Evolutionary conservation across 2,888 invertebrate genomes (phyloP).

Genomic region (Anthrax anthrax): DNA sequence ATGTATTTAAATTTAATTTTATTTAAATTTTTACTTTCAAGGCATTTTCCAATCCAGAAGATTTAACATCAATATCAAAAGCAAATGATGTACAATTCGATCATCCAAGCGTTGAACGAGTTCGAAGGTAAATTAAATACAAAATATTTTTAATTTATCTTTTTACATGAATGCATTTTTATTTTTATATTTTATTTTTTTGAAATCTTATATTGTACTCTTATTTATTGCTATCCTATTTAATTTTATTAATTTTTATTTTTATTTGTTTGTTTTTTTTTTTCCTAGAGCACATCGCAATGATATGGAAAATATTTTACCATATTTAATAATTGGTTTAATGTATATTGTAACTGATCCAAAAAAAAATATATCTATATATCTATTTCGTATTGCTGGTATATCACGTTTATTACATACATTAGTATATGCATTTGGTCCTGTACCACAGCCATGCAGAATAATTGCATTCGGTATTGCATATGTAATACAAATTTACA

Average conservation of each 20-base stretch:
- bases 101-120: slow-evolving; percentile 39
- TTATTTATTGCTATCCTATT: too few species aligned
- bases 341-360: slow-evolving; percentile 45
- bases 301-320: slow-evolving; percentile 52
- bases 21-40: too few species aligned
- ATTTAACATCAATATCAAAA: slow-evolving; percentile 14
- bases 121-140: slow-evolving; percentile 30
- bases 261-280: slow-evolving; percentile 2
- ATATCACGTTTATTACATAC: slow-evolving; percentile 43
- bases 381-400: slow-evolving; percentile 42
- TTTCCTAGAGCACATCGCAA: slow-evolving; percentile 48
- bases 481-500: slow-evolving; percentile 35
- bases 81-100: slow-evolving; percentile 24
- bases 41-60: slow-evolving; percentile 36
- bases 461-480: slow-evolving; percentile 35
- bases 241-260: too few species aligned
- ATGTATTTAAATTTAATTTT: too few species aligned
- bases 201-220: too few species aligned
- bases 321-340: slow-evolving; percentile 42
- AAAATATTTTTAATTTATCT: slow-evolving; percentile 11
- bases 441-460: slow-evolving; percentile 43
- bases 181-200: background rate
- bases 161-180: slow-evolving; percentile 1
- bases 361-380: slow-evolving; percentile 34
- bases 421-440: slow-evolving; percentile 45